A percentile compares a stretch with the other conserved stretches of the same genome.
Conservation (phyloP, 2,797 vertebrate genomes). For the Hozukius guyotensis region DNA sequence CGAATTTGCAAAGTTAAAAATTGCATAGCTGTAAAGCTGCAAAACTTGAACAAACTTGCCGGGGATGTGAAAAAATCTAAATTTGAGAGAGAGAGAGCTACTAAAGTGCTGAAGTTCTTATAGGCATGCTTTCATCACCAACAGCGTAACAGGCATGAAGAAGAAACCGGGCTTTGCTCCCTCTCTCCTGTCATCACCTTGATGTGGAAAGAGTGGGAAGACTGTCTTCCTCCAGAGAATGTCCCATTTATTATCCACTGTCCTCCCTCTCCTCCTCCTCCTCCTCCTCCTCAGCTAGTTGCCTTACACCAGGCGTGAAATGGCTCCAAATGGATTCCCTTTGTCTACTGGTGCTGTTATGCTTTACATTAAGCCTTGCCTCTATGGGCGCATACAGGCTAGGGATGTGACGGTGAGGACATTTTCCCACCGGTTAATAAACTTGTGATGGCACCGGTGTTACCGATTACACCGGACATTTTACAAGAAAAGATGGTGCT, state of each 20-base stretch:
- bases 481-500: too few species aligned
- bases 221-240: slow-evolving; percentile 50
- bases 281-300: slow-evolving; percentile 51
- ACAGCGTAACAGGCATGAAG: slow-evolving; percentile 38
- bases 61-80: neutral
- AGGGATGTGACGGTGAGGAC: too few species aligned
- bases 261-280: slow-evolving; percentile 42
- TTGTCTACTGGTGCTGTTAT: slow-evolving; percentile 62
- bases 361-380: slow-evolving; percentile 48
- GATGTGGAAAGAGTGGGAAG: slow-evolving; percentile 48
- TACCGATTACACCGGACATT: too few species aligned
- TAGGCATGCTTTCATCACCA: slow-evolving; percentile 18
- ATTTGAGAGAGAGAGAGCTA: slow-evolving; percentile 7
- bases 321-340: slow-evolving; percentile 74
- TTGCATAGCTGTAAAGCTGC: neutral
- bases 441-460: too few species aligned
- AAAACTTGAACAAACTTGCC: slow-evolving; percentile 38
- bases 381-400: slow-evolving; percentile 19
- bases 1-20: slow-evolving; percentile 20
- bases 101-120: slow-evolving; percentile 7
- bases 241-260: slow-evolving; percentile 65
- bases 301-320: slow-evolving; percentile 73
- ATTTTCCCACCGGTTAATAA: too few species aligned
- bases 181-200: slow-evolving; percentile 52
- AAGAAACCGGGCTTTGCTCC: slow-evolving; percentile 15